A percentile compares a stretch with the other conserved stretches of the same genome.
These are phyloP conservation scores for Leptobrachium leishanense DNA, from an alignment of 2,113 vertebrate species.

Conservation along the genomic window DNA sequence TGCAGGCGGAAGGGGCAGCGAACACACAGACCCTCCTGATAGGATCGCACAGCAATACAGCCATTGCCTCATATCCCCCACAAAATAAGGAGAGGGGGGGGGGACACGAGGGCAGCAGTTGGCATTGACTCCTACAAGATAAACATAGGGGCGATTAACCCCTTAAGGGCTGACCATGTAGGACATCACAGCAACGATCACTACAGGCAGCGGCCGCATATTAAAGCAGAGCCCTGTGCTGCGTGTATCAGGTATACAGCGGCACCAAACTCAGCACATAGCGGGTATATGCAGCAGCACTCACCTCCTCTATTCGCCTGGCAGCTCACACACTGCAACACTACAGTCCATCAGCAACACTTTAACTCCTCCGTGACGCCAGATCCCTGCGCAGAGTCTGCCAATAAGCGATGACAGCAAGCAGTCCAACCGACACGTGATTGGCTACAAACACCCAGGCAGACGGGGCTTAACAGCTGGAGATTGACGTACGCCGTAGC, in stretches of 20 bases:
- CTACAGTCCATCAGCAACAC: slow-evolving; percentile 27
- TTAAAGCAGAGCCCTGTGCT: not conserved
- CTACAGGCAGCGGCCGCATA: not conserved
- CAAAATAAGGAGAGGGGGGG: not conserved
- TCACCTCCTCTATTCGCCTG: not conserved
- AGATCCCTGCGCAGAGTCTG: not conserved
- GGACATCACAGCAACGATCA: not conserved
- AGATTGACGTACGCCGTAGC: too few species aligned
- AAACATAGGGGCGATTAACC: not conserved
- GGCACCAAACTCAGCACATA: not conserved
- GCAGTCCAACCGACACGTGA: not conserved
- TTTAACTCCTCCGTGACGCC: slow-evolving; percentile 33
- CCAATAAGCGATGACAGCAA: not conserved
- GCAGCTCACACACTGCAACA: not conserved
- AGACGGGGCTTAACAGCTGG: too few species aligned
- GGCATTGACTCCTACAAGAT: not conserved
- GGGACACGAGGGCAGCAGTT: not conserved
- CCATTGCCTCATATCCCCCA: not conserved
- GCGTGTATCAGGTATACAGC: not conserved
- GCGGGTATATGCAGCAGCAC: not conserved
- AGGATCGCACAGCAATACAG: not conserved
- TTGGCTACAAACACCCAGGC: not conserved
- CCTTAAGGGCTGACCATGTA: not conserved
- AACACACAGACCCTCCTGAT: not conserved
- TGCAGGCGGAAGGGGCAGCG: not conserved